Conservation (phyloP, 1,140 invertebrate genomes). For the Periplaneta americana region DNA sequence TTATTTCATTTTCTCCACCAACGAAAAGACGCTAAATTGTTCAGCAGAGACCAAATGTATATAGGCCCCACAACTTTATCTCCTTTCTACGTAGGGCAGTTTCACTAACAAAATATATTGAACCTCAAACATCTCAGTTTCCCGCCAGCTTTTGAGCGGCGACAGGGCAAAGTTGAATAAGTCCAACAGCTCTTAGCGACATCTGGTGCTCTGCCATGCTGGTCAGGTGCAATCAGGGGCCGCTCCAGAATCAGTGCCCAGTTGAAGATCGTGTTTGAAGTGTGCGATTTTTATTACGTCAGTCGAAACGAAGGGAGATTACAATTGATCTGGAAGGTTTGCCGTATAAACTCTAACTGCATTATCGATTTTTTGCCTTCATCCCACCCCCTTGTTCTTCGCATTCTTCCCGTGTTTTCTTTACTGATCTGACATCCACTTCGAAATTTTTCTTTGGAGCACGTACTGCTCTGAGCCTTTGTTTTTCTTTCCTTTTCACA, state of each 20-base stretch:
- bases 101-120: too few species aligned
- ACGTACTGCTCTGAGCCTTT: background rate
- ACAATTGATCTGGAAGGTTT: background rate
- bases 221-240: too few species aligned
- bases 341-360: background rate
- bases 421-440: background rate
- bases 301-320: background rate
- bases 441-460: background rate
- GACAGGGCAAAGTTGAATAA: too few species aligned
- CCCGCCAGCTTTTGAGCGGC: too few species aligned
- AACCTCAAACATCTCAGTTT: too few species aligned
- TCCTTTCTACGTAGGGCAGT: too few species aligned
- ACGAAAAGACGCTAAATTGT: too few species aligned
- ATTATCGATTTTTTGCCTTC: background rate
- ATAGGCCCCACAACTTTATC: too few species aligned
- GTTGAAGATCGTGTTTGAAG: background rate
- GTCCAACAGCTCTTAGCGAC: too few species aligned
- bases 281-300: background rate
- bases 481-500: background rate
- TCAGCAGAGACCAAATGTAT: too few species aligned
- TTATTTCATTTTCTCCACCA: too few species aligned
- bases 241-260: background rate
- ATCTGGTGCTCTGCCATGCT: too few species aligned
- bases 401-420: background rate
- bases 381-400: background rate